Evolutionary conservation across 2,888 invertebrate genomes (phyloP).

Genomic region (Drosophila suboccidentalis): DNA sequence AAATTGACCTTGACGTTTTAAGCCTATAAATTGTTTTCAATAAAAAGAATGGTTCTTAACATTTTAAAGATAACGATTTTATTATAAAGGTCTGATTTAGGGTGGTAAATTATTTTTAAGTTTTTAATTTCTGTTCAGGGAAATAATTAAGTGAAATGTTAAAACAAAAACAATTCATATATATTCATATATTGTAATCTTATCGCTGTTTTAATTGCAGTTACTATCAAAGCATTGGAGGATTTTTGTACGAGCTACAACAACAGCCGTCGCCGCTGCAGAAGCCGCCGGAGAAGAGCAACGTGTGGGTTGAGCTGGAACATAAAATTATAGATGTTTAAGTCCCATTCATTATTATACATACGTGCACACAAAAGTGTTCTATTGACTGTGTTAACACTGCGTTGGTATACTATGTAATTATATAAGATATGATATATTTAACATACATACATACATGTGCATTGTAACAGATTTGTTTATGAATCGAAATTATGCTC

Average conservation of each 20-base stretch:
- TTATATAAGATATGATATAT: conserved; percentile 31
- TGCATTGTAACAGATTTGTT: conserved; percentile 28
- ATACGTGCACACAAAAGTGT: conserved; percentile 54
- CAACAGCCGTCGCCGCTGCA: conserved; percentile 82
- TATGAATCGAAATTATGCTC: conserved; percentile 46
- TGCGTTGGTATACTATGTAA: conserved; percentile 57
- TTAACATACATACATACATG: conserved; percentile 15
- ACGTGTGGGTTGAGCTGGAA: conserved; percentile 84
- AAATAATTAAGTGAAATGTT: neutral
- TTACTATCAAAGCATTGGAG: conserved; percentile 84
- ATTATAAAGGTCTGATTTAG: neutral
- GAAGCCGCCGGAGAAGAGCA: conserved; percentile 84
- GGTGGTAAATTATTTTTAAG: no score
- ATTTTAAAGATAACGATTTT: neutral
- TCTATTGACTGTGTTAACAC: conserved; percentile 78
- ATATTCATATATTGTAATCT: neutral
- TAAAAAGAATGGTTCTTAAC: neutral
- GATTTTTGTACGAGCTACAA: conserved; percentile 83
- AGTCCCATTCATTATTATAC: conserved; percentile 10
- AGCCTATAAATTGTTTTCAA: neutral
- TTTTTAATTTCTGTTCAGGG: neutral
- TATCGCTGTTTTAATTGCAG: conserved; percentile 58
- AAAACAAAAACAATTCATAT: neutral
- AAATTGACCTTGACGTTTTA: no score
- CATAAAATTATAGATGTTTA: conserved; percentile 78